Evolutionary conservation across 2,113 vertebrate genomes (phyloP).

Genomic region (Coryphaenoides rupestris): DNA sequence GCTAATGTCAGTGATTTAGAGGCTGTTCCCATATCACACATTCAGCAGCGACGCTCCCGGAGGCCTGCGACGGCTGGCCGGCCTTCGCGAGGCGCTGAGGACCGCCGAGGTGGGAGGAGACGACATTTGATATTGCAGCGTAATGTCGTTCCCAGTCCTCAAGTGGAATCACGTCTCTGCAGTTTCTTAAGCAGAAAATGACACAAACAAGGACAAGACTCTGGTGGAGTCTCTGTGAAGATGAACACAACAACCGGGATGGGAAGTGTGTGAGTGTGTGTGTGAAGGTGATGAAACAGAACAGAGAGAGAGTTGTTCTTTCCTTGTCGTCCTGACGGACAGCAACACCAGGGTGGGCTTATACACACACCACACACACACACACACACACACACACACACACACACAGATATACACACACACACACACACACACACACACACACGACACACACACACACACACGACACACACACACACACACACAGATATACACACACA

Average conservation of each 20-base stretch:
- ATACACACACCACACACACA: no score
- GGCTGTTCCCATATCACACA: constrained; percentile 41
- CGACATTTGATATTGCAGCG: constrained; percentile 43
- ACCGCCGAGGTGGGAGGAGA: constrained; percentile 21
- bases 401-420: no score
- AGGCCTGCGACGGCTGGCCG: constrained; percentile 49
- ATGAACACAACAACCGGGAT: neutral
- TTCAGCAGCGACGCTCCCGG: constrained; percentile 37
- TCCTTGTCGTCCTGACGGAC: no score
- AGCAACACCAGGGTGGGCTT: no score
- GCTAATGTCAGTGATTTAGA: constrained; percentile 66
- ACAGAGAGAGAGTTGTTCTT: no score
- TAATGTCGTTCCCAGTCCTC: constrained; percentile 35
- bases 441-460: no score
- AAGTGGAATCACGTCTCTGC: constrained; percentile 17
- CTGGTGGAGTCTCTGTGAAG: no score
- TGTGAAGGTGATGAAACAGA: constrained; percentile 3
- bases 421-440: no score
- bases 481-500: no score
- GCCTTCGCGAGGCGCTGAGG: constrained; percentile 62
- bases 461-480: no score
- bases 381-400: no score
- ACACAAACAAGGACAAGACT: constrained; percentile 10
- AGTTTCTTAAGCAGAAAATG: constrained; percentile 18
- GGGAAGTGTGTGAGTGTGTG: no score